Conservation (phyloP, 2,888 invertebrate species). For the Spisula solida region DNA sequence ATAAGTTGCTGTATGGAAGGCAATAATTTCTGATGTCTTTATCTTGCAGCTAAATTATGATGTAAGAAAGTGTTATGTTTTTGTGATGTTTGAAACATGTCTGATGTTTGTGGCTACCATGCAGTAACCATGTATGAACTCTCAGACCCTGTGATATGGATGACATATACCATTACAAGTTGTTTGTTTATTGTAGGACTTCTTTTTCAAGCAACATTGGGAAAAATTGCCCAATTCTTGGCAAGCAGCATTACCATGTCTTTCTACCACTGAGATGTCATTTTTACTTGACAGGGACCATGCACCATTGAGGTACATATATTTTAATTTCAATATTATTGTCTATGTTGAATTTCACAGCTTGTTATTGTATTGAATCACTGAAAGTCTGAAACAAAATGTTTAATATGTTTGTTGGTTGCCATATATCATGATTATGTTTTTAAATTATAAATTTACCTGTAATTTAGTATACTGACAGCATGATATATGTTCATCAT, state of each 20-base stretch:
- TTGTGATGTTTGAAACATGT: no score
- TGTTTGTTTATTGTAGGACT: constrained; percentile 58
- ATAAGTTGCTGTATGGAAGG: no score
- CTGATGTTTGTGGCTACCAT: no score
- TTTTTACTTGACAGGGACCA: constrained; percentile 34
- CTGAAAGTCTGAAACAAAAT: no score
- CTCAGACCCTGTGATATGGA: background rate
- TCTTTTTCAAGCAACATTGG: constrained; percentile 64
- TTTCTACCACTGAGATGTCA: constrained; percentile 45
- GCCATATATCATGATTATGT: background rate
- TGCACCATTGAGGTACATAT: background rate
- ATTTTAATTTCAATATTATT: background rate
- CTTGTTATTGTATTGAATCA: background rate
- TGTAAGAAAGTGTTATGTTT: background rate
- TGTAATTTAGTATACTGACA: background rate
- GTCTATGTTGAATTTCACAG: background rate
- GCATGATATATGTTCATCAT: no score
- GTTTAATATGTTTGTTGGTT: no score
- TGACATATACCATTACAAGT: background rate
- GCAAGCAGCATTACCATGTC: constrained; percentile 42
- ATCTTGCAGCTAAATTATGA: no score
- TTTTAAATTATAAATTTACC: background rate
- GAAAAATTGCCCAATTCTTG: constrained; percentile 52
- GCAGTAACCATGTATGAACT: background rate
- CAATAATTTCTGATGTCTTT: no score